phyloP scores from a whole-genome alignment of 2,113 vertebrate genomes.

The Peucedramus taeniatus region DNA sequence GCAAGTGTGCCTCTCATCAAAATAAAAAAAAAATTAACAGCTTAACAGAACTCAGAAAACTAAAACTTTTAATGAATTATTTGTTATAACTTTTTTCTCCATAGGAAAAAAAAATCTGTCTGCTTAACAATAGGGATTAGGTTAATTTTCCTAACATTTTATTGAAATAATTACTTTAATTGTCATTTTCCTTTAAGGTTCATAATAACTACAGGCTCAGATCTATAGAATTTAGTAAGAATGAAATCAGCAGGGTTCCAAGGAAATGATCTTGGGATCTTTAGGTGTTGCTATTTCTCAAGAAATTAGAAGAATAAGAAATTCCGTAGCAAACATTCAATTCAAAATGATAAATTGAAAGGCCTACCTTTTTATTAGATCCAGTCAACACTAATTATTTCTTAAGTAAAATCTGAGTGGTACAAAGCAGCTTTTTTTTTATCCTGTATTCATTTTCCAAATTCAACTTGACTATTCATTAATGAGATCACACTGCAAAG shows the following conservation, averaged over 20 bases:
- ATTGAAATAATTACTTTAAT: conserved; percentile 29
- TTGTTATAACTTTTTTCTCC: not conserved
- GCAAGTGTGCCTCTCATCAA: not conserved
- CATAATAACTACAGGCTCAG: not conserved
- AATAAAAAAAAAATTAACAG: not conserved
- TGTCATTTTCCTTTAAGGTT: not conserved
- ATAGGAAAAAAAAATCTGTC: not conserved
- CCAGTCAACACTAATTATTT: conserved; percentile 5
- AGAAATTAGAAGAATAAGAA: not conserved
- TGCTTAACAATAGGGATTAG: not conserved
- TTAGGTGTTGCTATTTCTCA: not conserved
- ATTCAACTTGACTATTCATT: not conserved
- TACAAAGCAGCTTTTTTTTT: not conserved
- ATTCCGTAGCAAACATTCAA: not conserved
- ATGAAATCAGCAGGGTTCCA: conserved; percentile 13
- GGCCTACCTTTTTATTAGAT: not conserved
- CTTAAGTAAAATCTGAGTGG: not conserved
- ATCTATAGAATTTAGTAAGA: conserved; percentile 1
- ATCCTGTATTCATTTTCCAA: not conserved
- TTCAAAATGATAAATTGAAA: not conserved
- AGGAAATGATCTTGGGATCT: not conserved
- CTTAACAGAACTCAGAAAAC: not conserved
- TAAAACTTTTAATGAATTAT: not conserved
- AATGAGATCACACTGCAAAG: conserved; percentile 6
- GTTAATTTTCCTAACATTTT: conserved; percentile 11